Conservation (phyloP, 2,113 vertebrate species). For the Chaetodon auriga region DNA sequence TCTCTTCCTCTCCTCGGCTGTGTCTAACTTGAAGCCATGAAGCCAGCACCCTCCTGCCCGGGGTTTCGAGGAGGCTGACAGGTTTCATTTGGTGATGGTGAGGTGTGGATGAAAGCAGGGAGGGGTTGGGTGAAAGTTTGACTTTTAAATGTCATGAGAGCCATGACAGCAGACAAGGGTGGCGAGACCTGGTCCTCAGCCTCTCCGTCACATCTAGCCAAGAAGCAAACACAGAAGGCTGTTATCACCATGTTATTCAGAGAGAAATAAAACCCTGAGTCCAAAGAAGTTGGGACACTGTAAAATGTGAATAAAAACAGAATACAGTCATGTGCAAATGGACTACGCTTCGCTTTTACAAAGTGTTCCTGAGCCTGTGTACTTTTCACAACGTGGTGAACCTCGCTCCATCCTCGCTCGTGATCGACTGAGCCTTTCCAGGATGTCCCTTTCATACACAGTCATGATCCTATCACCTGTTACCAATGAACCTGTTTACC, state of each 20-base stretch:
- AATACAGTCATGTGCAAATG: no score
- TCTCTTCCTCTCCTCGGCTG: not conserved
- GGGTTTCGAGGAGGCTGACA: slow-evolving; percentile 42
- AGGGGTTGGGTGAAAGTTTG: slow-evolving; percentile 52
- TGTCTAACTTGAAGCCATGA: not conserved
- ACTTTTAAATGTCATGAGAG: slow-evolving; percentile 76
- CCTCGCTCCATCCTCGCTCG: no score
- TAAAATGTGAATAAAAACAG: no score
- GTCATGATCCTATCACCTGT: no score
- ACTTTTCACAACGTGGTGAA: no score
- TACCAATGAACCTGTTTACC: no score
- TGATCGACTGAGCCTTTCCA: no score
- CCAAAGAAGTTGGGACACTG: no score
- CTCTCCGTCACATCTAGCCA: slow-evolving; percentile 33
- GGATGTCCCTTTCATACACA: no score
- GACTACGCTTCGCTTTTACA: no score
- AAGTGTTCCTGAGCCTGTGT: no score
- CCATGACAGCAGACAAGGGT: slow-evolving; percentile 47
- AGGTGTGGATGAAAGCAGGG: slow-evolving; percentile 47
- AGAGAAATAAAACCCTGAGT: no score
- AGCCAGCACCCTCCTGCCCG: not conserved
- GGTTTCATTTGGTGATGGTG: slow-evolving; percentile 52
- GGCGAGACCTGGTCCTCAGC: slow-evolving; percentile 32
- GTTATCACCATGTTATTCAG: not conserved
- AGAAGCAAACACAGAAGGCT: slow-evolving; percentile 17